Evolutionary conservation across 2,113 vertebrate species (phyloP), one percentile per base, ranked within the genome.

Genomic region (Corydoras maculifer): DNA sequence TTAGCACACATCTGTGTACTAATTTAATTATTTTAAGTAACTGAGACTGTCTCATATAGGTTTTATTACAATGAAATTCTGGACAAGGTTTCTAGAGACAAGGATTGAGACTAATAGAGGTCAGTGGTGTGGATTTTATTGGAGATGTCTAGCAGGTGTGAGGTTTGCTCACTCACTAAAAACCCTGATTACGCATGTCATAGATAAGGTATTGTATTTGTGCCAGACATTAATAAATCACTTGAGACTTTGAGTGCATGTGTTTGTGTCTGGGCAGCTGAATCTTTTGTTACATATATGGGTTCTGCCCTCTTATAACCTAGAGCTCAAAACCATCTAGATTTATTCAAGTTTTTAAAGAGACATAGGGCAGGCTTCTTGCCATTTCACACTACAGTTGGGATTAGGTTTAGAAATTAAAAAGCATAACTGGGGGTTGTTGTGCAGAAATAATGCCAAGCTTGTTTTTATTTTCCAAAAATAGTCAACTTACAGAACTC

Each of bases 281-380:
- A n/a, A 51, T 57, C 74, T 65, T 78, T 79, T 79, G 77, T 79
- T 70, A 9, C 30, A 18, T 50, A 13, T 75, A 29, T 31, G 66
- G 55, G 6, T 43, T 69, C 61, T 78, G 77, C 69, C 77, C 73
- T 58, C 25, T 13, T 64, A 30, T 75, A 68, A 78, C 76, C 68
- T 62, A 3, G 43, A 60, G 64, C 59, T 48, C 35, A 31, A 63
- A 43, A 51, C 55, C 30, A 31, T 15, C 62, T 9, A 15, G 13
- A 62, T 59, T 49, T 49, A 73, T 31, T 9, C 25, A 66, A 43
- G 18, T 25, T 25, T 25, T 25, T 25, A 25, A 25, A 25, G 18
- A 25, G 18, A 25, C 18, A 25, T 25, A 65, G 35, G 4, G 43
- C 49, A 30, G 30, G 58, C 31, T 51, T 49, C 25, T 31, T 51